These are phyloP conservation scores for Aythya baeri DNA, from an alignment of 2,113 vertebrate genomes.

Conservation along the genomic window DNA sequence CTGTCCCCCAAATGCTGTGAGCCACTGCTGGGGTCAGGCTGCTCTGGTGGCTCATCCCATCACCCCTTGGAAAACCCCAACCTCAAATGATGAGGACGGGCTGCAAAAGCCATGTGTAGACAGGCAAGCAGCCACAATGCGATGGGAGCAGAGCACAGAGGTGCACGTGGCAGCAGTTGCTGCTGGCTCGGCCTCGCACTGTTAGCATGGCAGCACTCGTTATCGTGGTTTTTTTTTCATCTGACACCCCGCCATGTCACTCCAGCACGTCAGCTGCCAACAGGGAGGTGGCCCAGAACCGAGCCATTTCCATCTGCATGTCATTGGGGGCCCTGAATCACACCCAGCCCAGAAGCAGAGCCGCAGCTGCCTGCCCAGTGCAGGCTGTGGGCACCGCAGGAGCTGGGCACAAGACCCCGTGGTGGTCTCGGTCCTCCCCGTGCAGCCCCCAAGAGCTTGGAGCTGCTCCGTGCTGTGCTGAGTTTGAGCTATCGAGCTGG, in stretches of 20 bases:
- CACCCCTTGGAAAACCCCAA: neutral
- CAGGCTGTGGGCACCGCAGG: neutral
- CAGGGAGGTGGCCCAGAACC: neutral
- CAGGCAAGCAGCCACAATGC: neutral
- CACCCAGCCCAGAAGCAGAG: neutral
- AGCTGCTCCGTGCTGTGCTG: neutral
- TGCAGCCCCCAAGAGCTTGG: neutral
- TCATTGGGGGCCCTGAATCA: neutral
- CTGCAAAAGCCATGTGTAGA: neutral
- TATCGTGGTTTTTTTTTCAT: neutral
- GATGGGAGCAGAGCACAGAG: neutral
- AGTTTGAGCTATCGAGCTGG: neutral
- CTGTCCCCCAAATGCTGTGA: accelerated
- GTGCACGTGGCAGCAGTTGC: neutral
- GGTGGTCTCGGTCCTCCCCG: too few relatives aligned
- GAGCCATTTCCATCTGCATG: neutral
- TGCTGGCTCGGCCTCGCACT: accelerated
- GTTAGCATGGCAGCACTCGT: neutral
- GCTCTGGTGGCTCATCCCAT: neutral
- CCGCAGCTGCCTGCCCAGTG: neutral
- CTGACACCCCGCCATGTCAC: neutral
- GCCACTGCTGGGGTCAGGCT: neutral
- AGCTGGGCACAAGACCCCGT: too few relatives aligned
- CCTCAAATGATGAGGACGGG: neutral
- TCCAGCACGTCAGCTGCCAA: neutral